phyloP scores from a whole-genome alignment of 2,888 invertebrate genomes.

The Ormyrus pomaceus region DNA sequence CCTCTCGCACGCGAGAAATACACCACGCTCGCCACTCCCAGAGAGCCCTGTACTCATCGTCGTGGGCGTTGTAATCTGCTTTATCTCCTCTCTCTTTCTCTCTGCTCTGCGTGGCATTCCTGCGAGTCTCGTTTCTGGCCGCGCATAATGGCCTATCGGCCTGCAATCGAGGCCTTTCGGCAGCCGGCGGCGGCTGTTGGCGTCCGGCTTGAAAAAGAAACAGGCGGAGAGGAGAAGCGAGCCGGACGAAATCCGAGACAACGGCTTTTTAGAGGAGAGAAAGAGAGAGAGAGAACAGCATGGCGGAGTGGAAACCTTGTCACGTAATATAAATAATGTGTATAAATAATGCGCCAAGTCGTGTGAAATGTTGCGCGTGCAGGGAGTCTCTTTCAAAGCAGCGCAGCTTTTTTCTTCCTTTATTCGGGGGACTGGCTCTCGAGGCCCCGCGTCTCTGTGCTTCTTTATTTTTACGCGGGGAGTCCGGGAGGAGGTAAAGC shows the following conservation, averaged over 20 bases:
- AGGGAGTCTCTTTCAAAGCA: conserved; percentile 13
- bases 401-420: too few relatives aligned
- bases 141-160: conserved; percentile 39
- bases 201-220: conserved; percentile 17
- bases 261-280: conserved; percentile 35
- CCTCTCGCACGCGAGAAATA: conserved; percentile 21
- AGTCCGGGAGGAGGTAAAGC: background rate
- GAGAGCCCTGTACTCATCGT: conserved; percentile 2
- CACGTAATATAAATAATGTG: conserved; percentile 54
- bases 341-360: conserved; percentile 49
- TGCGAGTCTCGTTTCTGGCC: too few relatives aligned
- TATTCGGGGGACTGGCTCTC: too few relatives aligned
- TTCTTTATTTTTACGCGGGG: too few relatives aligned
- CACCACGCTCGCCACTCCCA: conserved; percentile 21
- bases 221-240: background rate
- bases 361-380: conserved; percentile 45
- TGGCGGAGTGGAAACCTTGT: conserved; percentile 47
- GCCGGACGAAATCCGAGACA: conserved; percentile 51
- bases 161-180: conserved; percentile 45
- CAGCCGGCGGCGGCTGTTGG: conserved; percentile 15
- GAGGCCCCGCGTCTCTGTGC: too few relatives aligned
- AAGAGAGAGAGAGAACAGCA: too few relatives aligned
- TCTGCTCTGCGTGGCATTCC: background rate
- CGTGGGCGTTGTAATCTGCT: conserved; percentile 49
- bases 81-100: conserved; percentile 29